These are phyloP conservation scores for Eurosta solidaginis DNA, from an alignment of 1,140 invertebrate genomes.

Conservation along the genomic window DNA sequence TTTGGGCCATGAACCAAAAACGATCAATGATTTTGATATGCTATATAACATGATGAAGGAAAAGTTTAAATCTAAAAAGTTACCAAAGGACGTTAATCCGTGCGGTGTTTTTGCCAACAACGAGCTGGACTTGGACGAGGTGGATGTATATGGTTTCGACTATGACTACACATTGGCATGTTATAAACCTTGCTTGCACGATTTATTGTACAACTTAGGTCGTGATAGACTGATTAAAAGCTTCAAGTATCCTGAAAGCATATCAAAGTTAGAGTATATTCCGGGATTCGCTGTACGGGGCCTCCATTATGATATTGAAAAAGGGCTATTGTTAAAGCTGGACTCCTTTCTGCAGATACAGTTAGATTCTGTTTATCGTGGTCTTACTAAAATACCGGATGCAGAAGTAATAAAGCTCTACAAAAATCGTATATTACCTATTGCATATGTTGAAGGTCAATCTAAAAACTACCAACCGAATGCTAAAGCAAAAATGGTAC, in stretches of 20 bases:
- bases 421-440: constrained; percentile 82
- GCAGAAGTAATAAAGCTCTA: constrained; percentile 87
- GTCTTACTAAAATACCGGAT: constrained; percentile 77
- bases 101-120: constrained; percentile 96
- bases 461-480: constrained; percentile 65
- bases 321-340: constrained; percentile 92
- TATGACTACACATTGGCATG: constrained; percentile 98
- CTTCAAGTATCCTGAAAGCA: constrained; percentile 91
- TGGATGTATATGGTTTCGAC: constrained; percentile 97
- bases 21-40: no score
- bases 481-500: constrained; percentile 83
- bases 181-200: constrained; percentile 88
- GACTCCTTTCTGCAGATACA: constrained; percentile 97
- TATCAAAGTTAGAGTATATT: constrained; percentile 81
- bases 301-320: constrained; percentile 95
- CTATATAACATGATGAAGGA: no score
- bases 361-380: constrained; percentile 90
- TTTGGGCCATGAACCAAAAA: no score
- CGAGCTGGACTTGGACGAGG: constrained; percentile 87
- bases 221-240: constrained; percentile 84
- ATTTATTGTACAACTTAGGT: constrained; percentile 90
- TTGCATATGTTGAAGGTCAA: constrained; percentile 78
- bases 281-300: constrained; percentile 91
- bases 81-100: constrained; percentile 83
- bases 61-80: constrained; percentile 80